These are phyloP conservation scores for Hipposideros armiger DNA, from an alignment of 2,113 vertebrate genomes.

Conservation along the genomic window DNA sequence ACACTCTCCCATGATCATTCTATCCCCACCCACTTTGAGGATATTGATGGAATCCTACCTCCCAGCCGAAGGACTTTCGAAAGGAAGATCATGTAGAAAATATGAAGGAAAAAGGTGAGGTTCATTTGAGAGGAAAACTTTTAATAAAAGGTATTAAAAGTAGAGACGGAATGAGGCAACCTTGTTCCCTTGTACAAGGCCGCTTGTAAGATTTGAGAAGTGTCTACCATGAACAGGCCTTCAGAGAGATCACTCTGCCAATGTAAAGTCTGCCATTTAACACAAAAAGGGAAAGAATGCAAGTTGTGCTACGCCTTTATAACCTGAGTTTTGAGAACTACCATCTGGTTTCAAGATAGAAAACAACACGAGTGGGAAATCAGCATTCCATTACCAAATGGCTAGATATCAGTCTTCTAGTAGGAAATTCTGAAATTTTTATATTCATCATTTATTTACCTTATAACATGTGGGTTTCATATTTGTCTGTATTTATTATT, in stretches of 20 bases:
- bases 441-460: neutral
- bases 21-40: no score
- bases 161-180: neutral
- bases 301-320: neutral
- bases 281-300: neutral
- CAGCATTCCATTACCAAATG: conserved; percentile 34
- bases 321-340: conserved; percentile 41
- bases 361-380: neutral
- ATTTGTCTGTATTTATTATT: conserved; percentile 36
- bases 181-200: neutral
- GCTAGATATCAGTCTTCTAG: neutral
- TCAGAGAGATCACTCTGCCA: neutral
- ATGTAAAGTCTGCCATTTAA: neutral
- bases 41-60: neutral
- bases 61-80: neutral
- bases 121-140: neutral
- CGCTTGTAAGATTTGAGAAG: neutral
- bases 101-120: neutral
- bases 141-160: neutral
- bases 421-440: conserved; percentile 14
- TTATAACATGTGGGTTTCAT: neutral
- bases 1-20: neutral
- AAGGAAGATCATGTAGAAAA: conserved; percentile 13
- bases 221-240: neutral
- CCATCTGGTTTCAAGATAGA: conserved; percentile 5